phyloP scores from a whole-genome alignment of 2,888 invertebrate species.

The Phoenoteleia sp. region DNA sequence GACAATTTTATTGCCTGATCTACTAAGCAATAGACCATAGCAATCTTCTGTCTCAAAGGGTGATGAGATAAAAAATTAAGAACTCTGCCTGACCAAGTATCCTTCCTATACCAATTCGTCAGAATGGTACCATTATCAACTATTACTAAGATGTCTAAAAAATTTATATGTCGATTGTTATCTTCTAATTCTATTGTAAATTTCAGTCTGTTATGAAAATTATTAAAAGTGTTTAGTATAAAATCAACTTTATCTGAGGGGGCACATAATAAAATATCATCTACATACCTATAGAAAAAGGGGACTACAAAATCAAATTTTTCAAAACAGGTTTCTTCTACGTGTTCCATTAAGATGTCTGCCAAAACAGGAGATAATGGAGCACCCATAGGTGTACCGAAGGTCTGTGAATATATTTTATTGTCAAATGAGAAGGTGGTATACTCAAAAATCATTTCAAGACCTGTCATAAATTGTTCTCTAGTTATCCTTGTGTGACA shows the following conservation, averaged over 20 bases:
- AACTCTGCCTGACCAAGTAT: background rate
- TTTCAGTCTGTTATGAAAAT: background rate
- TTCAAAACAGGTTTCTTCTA: background rate
- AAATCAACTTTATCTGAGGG: background rate
- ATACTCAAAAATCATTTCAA: background rate
- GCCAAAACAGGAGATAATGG: constrained; percentile 10
- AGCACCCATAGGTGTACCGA: constrained; percentile 47
- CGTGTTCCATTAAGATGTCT: constrained; percentile 10
- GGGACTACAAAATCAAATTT: background rate
- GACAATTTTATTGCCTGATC: constrained; percentile 1
- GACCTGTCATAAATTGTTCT: background rate
- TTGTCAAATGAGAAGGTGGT: background rate
- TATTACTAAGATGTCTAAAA: constrained; percentile 4
- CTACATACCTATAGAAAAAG: constrained; percentile 36
- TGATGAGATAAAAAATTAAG: background rate
- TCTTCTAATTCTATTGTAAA: constrained; percentile 4
- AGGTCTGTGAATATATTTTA: constrained; percentile 4
- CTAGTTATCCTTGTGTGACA: background rate
- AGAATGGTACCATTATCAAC: background rate
- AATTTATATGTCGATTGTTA: background rate
- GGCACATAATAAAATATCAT: constrained; percentile 34
- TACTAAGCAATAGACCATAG: background rate
- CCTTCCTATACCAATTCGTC: background rate
- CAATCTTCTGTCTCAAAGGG: background rate
- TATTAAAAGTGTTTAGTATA: background rate